Evolutionary conservation across 2,888 invertebrate genomes (phyloP).

Genomic region (Chrysodeixis includens): DNA sequence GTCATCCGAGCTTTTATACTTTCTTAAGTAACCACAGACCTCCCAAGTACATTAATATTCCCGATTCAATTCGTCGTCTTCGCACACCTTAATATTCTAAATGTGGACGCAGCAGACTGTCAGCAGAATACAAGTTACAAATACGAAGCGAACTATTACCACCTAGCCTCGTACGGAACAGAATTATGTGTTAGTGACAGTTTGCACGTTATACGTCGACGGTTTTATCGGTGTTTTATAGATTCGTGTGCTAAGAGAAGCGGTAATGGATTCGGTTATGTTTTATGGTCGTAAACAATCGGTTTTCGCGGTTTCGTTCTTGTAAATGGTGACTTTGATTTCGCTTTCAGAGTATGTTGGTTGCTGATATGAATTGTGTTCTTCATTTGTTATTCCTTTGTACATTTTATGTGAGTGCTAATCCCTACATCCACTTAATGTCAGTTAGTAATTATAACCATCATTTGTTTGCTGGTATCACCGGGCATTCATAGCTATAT

Average conservation of each 20-base stretch:
- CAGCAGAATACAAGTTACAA: slow-evolving; percentile 52
- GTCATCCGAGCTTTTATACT: neutral
- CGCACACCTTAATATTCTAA: slow-evolving; percentile 55
- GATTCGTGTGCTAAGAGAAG: slow-evolving; percentile 18
- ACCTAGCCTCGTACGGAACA: slow-evolving; percentile 47
- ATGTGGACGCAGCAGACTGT: slow-evolving; percentile 43
- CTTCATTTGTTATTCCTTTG: neutral
- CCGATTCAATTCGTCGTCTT: slow-evolving; percentile 40
- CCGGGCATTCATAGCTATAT: neutral
- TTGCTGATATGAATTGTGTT: neutral
- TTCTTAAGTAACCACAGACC: neutral
- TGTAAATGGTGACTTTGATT: slow-evolving; percentile 2
- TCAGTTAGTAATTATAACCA: neutral
- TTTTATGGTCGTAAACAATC: slow-evolving; percentile 24
- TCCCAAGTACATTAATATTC: slow-evolving; percentile 23
- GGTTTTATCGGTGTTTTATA: slow-evolving; percentile 38
- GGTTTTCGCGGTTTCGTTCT: slow-evolving; percentile 15
- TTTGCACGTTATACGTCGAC: slow-evolving; percentile 48
- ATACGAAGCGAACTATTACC: slow-evolving; percentile 60
- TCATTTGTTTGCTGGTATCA: too few species aligned
- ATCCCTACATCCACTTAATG: neutral
- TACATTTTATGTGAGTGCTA: neutral
- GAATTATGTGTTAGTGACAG: slow-evolving; percentile 35
- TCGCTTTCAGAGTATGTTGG: neutral
- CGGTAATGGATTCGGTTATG: slow-evolving; percentile 36